phyloP scores from a whole-genome alignment of 2,888 invertebrate species.

The Microctonus hyperodae region DNA sequence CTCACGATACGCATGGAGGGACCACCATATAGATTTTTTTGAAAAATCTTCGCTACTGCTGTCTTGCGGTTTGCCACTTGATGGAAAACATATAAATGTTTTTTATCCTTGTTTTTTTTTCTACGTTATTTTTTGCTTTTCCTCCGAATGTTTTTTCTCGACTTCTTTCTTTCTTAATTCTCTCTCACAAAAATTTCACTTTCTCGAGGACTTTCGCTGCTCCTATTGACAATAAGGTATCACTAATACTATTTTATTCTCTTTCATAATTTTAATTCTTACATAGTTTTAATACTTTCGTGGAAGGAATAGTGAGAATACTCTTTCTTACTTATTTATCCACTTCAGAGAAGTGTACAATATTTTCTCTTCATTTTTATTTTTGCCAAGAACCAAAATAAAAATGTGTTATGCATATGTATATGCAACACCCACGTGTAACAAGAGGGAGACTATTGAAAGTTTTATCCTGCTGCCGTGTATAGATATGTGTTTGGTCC shows the following conservation, averaged over 20 bases:
- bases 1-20: slow-evolving; percentile 20
- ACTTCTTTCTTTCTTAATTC: slow-evolving; percentile 20
- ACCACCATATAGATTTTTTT: slow-evolving; percentile 5
- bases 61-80: slow-evolving; percentile 57
- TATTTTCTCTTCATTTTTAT: not conserved
- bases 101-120: slow-evolving; percentile 23
- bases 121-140: slow-evolving; percentile 20
- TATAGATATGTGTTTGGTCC: slow-evolving; percentile 6
- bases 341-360: not conserved
- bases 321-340: too few species aligned
- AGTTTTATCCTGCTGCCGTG: slow-evolving; percentile 20
- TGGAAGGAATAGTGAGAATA: too few species aligned
- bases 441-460: slow-evolving; percentile 2
- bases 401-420: not conserved
- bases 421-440: slow-evolving; percentile 28
- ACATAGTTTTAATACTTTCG: too few species aligned
- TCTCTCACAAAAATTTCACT: too few species aligned
- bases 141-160: slow-evolving; percentile 16
- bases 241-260: too few species aligned
- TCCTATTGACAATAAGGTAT: too few species aligned
- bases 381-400: slow-evolving; percentile 2
- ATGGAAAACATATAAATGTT: slow-evolving; percentile 54
- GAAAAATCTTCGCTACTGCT: slow-evolving; percentile 28
- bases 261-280: too few species aligned
- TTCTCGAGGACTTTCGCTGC: too few species aligned